Percentiles rank a stretch among this genome's conserved stretches.
These are phyloP conservation scores for Rhopalosiphum padi DNA, from an alignment of 1,140 invertebrate genomes.

Conservation along the genomic window DNA sequence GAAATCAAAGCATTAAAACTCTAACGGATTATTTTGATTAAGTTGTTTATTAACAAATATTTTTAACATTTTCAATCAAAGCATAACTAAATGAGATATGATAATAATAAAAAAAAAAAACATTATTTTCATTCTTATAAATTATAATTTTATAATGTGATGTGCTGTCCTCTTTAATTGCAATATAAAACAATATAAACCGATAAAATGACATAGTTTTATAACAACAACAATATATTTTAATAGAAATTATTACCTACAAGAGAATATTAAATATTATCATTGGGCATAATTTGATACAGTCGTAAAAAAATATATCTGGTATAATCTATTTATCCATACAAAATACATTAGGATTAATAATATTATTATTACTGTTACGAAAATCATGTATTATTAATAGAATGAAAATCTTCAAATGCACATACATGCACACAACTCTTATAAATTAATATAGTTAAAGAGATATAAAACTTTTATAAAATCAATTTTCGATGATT, in stretches of 20 bases:
- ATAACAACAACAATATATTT: neutral
- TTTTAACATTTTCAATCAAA: neutral
- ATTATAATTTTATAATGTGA: neutral
- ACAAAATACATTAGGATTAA: neutral
- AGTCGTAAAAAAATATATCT: neutral
- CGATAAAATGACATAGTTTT: neutral
- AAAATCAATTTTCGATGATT: conserved; percentile 22
- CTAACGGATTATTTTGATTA: neutral
- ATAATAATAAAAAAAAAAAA: too few relatives aligned
- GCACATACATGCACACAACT: neutral
- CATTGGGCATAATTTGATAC: neutral
- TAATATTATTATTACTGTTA: conserved; percentile 10
- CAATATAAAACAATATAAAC: neutral
- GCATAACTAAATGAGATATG: neutral
- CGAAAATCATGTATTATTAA: neutral
- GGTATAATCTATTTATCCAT: neutral
- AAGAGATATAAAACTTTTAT: neutral
- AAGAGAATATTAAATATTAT: neutral
- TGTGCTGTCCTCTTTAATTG: neutral
- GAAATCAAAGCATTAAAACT: neutral
- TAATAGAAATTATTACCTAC: neutral
- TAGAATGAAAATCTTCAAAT: conserved; percentile 6
- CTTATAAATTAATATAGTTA: neutral
- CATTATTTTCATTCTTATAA: neutral
- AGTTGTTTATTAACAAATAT: neutral